Base-by-base conservation (phyloP, 2,113 vertebrate genomes). In the Speoplatyrhinus poulsoni region DNA sequence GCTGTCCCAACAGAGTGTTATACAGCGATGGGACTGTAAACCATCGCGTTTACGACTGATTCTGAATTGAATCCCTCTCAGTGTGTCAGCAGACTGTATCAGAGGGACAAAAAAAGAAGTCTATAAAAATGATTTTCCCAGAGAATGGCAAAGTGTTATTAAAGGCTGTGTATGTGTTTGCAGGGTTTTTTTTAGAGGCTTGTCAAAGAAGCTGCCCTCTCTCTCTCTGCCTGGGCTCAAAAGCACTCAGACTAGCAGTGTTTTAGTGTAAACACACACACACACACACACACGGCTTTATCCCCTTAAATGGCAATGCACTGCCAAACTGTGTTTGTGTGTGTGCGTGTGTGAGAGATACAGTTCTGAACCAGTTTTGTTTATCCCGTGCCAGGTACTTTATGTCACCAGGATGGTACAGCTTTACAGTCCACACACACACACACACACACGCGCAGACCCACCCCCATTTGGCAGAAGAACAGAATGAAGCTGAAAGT, bases 231-330 rank as follows among this genome's bases (percentile, higher is more conserved):
- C 77, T 77, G 77, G 73, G 69, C 87, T 79, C 80, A 76, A 83
- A 84, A 76, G 88, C 76, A 82, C 79, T 87, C 79, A 84, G 84
- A 81, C 85, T 82, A 90, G 87, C 76, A 69, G 78, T 90, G 88
- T 91, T 90, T 90, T 86, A 89, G 82, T 88, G 82, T 91, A 91
- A 92, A 92, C 91, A 91, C 80, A 84, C 81, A 26, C 26, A 26
- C 26, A 84, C 81, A 92, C 91, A 91, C 79, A 84, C 81, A 78
- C 82, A 72, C 73, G 66, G 64, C 73, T 8, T 90, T 91, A 92
- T 92, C 88, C 85, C 91, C 89, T 90, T 93, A 93, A 82, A 93
- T 91, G 92, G 91, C 76, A 81, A 92, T 85, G 85, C 60, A 71
- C 77, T 76, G 80, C 72, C 76, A 85, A 79, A 86, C 81, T 77